phyloP scores from a whole-genome alignment of 2,113 vertebrate genomes.

The Phasianus colchicus region DNA sequence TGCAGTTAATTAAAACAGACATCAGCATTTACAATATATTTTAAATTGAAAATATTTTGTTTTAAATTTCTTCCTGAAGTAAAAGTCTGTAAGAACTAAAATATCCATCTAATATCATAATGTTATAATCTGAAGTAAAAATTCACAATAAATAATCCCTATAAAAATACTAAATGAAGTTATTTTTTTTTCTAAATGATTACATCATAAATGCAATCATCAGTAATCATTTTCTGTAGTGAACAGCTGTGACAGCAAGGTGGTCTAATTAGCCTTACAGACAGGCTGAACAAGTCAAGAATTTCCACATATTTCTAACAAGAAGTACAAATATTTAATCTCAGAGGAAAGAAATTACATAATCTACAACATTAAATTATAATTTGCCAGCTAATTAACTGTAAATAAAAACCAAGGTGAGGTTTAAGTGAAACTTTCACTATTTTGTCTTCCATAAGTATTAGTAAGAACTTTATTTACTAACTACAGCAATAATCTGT shows the following conservation, averaged over 20 bases:
- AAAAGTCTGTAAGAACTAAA: too few species aligned
- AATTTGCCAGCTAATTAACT: neutral
- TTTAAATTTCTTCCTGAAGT: too few species aligned
- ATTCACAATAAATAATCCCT: neutral
- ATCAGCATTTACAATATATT: too few species aligned
- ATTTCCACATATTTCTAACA: neutral
- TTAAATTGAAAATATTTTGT: too few species aligned
- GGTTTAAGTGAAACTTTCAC: neutral
- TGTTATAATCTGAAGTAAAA: too few species aligned
- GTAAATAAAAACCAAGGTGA: neutral
- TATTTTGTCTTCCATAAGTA: neutral
- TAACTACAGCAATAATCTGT: neutral
- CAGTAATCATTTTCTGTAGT: neutral
- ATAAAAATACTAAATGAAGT: neutral
- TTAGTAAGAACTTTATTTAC: slow-evolving; percentile 3
- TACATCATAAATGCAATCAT: neutral
- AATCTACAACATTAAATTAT: neutral
- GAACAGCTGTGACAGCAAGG: neutral
- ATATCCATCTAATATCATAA: too few species aligned
- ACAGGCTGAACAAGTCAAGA: neutral
- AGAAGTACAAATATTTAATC: neutral
- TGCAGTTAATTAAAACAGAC: too few species aligned
- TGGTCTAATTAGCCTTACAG: neutral
- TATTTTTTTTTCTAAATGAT: neutral
- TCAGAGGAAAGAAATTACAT: neutral